phyloP scores from a whole-genome alignment of 1,140 invertebrate genomes.

The Anthonomus grandis region DNA sequence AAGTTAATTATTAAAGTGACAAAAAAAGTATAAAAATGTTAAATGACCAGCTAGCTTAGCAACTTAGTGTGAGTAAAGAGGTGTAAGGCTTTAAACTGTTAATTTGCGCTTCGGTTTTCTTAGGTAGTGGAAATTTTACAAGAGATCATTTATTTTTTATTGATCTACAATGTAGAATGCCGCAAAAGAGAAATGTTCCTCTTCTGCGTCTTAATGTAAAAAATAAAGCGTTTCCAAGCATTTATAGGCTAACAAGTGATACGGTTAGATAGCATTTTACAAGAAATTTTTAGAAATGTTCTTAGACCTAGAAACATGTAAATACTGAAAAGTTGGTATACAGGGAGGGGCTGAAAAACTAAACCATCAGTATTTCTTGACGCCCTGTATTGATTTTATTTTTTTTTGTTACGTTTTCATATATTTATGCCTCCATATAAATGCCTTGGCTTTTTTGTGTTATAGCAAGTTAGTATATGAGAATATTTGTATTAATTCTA shows the following conservation, averaged over 20 bases:
- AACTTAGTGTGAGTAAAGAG: slow-evolving; percentile 24
- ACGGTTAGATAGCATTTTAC: slow-evolving; percentile 20
- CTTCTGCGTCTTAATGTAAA: not conserved
- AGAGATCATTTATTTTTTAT: slow-evolving; percentile 28
- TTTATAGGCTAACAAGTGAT: slow-evolving; percentile 9
- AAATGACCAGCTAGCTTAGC: slow-evolving; percentile 43
- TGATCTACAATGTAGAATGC: slow-evolving; percentile 13
- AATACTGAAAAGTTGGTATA: not conserved
- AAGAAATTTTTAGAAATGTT: slow-evolving; percentile 7
- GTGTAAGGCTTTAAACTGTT: slow-evolving; percentile 25
- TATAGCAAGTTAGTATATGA: too few species aligned
- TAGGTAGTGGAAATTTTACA: slow-evolving; percentile 31
- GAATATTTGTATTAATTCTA: too few species aligned
- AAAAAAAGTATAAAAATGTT: slow-evolving; percentile 29
- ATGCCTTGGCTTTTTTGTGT: too few species aligned
- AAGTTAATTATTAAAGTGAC: slow-evolving; percentile 3
- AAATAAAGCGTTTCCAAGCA: not conserved
- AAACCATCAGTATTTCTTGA: too few species aligned
- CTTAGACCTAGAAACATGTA: slow-evolving; percentile 6
- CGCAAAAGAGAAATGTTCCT: not conserved
- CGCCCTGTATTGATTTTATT: too few species aligned
- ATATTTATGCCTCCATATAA: too few species aligned
- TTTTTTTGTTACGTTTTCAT: too few species aligned
- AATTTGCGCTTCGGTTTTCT: slow-evolving; percentile 27
- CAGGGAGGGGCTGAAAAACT: too few species aligned